Evolutionary conservation across 2,797 vertebrate genomes (phyloP).

Genomic region (Leptoclinus maculatus): DNA sequence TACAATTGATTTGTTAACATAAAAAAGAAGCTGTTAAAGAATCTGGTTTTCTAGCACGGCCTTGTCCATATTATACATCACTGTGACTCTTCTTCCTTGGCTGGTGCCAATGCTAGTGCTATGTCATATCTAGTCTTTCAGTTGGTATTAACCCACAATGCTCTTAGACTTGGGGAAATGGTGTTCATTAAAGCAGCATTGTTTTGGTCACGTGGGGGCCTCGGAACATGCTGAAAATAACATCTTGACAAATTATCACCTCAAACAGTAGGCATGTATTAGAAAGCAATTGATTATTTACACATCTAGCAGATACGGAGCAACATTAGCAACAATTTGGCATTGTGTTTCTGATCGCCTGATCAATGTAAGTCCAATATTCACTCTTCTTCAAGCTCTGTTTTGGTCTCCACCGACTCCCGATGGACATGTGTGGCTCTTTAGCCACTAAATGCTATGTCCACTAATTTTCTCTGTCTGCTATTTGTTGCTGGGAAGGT

Average conservation of each 20-base stretch:
- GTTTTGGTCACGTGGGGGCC: not conserved
- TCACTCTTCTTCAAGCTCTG: not conserved
- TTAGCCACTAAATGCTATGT: not conserved
- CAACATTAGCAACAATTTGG: not conserved
- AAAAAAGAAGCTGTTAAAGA: not conserved
- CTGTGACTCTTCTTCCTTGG: not conserved
- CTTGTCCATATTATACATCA: not conserved
- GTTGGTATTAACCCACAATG: not conserved
- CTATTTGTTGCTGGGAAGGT: not conserved
- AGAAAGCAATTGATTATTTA: conserved; percentile 9
- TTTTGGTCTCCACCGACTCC: not conserved
- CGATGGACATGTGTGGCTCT: not conserved
- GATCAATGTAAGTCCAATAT: not conserved
- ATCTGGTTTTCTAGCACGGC: not conserved
- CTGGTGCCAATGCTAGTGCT: not conserved
- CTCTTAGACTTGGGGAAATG: not conserved
- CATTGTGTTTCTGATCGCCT: not conserved
- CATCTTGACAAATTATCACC: not conserved
- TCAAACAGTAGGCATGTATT: conserved; percentile 1
- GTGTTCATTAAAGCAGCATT: not conserved
- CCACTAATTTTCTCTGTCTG: not conserved
- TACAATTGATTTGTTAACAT: not conserved
- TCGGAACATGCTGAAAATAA: conserved; percentile 2
- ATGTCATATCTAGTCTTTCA: not conserved
- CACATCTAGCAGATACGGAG: not conserved